These are phyloP conservation scores for Tympanuchus pallidicinctus DNA, from an alignment of 2,113 vertebrate genomes.

Conservation along the genomic window DNA sequence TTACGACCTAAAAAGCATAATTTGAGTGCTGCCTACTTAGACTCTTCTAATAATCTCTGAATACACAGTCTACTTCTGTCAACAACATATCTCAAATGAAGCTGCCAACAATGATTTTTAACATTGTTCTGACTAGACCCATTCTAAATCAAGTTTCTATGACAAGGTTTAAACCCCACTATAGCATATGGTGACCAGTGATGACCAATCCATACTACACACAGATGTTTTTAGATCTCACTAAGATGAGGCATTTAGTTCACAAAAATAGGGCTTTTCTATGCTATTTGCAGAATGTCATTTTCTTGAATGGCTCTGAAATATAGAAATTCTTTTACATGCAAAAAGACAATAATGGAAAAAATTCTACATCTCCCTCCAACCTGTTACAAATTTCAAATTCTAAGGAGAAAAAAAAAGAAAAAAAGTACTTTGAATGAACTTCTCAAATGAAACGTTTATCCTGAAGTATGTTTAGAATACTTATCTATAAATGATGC, in stretches of 20 bases:
- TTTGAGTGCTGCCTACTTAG: not conserved
- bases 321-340: not conserved
- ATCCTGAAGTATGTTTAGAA: not conserved
- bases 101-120: not conserved
- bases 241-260: not conserved
- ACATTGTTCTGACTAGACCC: accelerated
- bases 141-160: not conserved
- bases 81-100: not conserved
- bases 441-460: not conserved
- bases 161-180: not conserved
- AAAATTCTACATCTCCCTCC: not conserved
- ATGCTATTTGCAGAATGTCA: not conserved
- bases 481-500: not conserved
- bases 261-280: slow-evolving; percentile 1
- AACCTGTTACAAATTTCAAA: not conserved
- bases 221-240: not conserved
- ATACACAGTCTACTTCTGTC: not conserved
- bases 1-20: not conserved
- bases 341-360: not conserved
- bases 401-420: not conserved
- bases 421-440: not conserved
- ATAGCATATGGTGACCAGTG: not conserved
- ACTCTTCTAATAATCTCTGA: not conserved
- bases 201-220: not conserved
- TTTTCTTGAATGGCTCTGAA: not conserved